These are phyloP conservation scores for Trichonephila inaurata DNA, from an alignment of 1,140 invertebrate genomes.

Conservation along the genomic window DNA sequence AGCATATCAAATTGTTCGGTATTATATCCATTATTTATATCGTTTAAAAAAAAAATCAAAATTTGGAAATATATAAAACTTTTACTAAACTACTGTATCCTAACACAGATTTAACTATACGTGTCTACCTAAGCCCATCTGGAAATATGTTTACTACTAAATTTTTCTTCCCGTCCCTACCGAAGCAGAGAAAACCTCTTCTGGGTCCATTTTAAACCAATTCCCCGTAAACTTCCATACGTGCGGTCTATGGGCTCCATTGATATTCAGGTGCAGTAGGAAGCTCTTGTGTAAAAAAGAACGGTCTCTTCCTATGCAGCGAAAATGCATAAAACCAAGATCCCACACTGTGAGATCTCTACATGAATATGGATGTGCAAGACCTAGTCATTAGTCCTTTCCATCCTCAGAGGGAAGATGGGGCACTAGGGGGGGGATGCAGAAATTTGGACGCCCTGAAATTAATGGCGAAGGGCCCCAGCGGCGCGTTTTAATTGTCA, in stretches of 20 bases:
- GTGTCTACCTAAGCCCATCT: not conserved
- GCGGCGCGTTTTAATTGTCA: conserved; percentile 75
- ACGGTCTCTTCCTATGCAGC: not conserved
- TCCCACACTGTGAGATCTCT: conserved; percentile 25
- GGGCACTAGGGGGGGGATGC: not conserved
- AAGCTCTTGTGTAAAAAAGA: not conserved
- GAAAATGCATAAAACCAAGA: conserved; percentile 35
- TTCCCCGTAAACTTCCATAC: conserved; percentile 41
- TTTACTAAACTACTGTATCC: too few species aligned
- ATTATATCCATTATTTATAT: too few species aligned
- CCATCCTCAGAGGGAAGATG: conserved; percentile 51
- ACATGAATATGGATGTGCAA: conserved; percentile 75
- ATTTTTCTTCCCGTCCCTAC: not conserved
- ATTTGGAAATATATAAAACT: too few species aligned
- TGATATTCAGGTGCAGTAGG: conserved; percentile 59
- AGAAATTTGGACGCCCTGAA: conserved; percentile 59
- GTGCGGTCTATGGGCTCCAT: not conserved
- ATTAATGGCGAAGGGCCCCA: conserved; percentile 73
- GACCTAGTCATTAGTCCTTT: conserved; percentile 70
- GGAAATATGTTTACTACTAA: not conserved
- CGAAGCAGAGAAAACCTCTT: not conserved
- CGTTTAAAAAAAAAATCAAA: too few species aligned
- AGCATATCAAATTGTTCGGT: too few species aligned
- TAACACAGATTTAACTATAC: not conserved
- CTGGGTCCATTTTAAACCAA: conserved; percentile 49